Conservation (phyloP, 2,797 vertebrate genomes). For the Galaxias olidus region DNA sequence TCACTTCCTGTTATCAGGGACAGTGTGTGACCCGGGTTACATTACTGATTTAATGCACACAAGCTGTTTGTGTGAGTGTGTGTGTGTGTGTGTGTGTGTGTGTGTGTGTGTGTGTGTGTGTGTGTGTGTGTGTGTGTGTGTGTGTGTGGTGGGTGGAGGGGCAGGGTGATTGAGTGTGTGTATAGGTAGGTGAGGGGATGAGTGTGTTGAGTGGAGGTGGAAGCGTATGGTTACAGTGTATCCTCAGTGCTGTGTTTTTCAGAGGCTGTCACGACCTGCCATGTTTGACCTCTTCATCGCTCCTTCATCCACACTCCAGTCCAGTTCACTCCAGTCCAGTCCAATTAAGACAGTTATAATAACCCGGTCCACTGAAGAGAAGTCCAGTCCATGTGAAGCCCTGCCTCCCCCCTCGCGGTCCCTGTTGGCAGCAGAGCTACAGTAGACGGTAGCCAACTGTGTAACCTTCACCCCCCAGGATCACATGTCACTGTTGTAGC, state of each 20-base stretch:
- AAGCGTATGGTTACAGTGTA: neutral
- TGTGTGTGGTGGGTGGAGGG: neutral
- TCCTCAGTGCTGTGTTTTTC: no score
- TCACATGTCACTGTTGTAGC: conserved; percentile 51
- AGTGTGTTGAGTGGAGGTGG: conserved; percentile 1
- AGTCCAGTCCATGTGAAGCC: neutral
- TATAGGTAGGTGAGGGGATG: neutral
- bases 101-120: conserved; percentile 11
- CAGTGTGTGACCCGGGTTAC: conserved; percentile 31
- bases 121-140: conserved; percentile 8
- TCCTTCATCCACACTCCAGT: no score
- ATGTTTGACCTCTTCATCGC: no score
- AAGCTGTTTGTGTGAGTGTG: conserved; percentile 52
- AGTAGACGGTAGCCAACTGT: conserved; percentile 43
- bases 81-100: conserved; percentile 18
- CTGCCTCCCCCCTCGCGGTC: no score
- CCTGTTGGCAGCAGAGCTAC: neutral
- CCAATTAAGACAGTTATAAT: no score
- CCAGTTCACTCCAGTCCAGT: no score
- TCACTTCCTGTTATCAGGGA: conserved; percentile 59
- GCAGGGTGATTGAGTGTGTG: neutral
- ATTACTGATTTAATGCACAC: conserved; percentile 58
- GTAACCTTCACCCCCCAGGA: conserved; percentile 49
- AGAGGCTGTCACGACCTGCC: no score
- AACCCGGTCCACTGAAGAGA: neutral